Base-by-base conservation (phyloP, 1,140 invertebrate species). In the Ips typographus region DNA sequence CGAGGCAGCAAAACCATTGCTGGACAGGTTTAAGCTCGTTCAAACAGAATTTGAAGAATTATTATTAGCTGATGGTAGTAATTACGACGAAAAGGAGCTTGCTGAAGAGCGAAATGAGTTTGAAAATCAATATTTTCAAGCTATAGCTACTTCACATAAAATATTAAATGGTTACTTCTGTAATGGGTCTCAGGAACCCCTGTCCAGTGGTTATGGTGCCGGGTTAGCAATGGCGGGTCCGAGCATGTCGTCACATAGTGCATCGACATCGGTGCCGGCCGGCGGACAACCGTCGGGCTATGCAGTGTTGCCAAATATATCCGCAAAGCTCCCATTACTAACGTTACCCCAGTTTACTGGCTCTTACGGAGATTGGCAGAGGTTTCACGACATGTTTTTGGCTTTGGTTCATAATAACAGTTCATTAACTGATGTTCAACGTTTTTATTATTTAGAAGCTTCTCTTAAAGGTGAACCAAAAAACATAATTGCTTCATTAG, bases 301-400 rank as follows among this genome's bases (percentile, higher is more conserved):
- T 22, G 22, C 22, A 53, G 40, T 60, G n/a, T 37, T 22, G 36
- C 36, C 7, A 5, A 57, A 57, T 57, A 39, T 22, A 57, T 7
- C 5, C 43, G 40, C 40, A 40, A 65, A 55, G 44, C 44, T 57
- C 7, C 63, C 49, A 42, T 36, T 38, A 55, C 8, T 55, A 53
- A 55, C 59, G 3, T 47, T 62, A 62, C 75, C 75, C 2, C 74
- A 76, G 51, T 79, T 79, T 64, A 71, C 66, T 3, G 77, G 77
- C 4, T 68, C 68, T 44, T 77, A 75, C 61, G 72, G 59, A 38
- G 65, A 75, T 42, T 80, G 78, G 77, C 62, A 75, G 7, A 62
- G 72, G 4, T 79, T 80, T 58, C 67, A 73, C 40, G 72, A 79
- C 56, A 64, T 75, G 1, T 80, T 79, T 69, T 44, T 58, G 2